Conservation (phyloP, 2,113 vertebrate species). For the Entomyzon cyanotis region DNA sequence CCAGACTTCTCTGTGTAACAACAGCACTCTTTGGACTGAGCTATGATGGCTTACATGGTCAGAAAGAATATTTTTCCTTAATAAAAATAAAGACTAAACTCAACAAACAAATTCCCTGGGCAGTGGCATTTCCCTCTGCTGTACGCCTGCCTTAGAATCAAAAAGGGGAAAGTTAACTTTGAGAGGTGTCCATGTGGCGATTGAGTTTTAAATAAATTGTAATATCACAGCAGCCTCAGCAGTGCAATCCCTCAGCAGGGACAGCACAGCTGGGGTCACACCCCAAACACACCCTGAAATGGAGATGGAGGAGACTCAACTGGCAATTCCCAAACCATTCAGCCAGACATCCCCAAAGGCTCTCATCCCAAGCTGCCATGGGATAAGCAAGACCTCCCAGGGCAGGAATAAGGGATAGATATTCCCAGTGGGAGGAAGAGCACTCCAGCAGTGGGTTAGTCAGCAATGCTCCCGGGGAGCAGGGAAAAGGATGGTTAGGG, state of each 20-base stretch:
- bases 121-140: background rate
- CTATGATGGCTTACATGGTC: background rate
- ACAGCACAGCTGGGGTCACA: background rate
- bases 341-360: background rate
- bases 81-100: background rate
- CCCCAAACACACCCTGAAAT: background rate
- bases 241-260: background rate
- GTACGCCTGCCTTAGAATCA: background rate
- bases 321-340: background rate
- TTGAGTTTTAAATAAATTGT: background rate
- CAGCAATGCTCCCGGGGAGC: background rate
- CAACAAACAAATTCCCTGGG: background rate
- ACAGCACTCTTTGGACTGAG: background rate
- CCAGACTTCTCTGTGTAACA: background rate
- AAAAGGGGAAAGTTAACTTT: background rate
- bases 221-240: background rate
- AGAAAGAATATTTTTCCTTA: background rate
- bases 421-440: background rate
- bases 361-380: background rate
- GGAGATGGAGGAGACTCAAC: no score
- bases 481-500: background rate
- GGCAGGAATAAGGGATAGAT: background rate
- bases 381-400: background rate
- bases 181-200: background rate
- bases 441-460: background rate